Conservation (phyloP, 2,797 vertebrate genomes). For the Eupleurogrammus muticus region DNA sequence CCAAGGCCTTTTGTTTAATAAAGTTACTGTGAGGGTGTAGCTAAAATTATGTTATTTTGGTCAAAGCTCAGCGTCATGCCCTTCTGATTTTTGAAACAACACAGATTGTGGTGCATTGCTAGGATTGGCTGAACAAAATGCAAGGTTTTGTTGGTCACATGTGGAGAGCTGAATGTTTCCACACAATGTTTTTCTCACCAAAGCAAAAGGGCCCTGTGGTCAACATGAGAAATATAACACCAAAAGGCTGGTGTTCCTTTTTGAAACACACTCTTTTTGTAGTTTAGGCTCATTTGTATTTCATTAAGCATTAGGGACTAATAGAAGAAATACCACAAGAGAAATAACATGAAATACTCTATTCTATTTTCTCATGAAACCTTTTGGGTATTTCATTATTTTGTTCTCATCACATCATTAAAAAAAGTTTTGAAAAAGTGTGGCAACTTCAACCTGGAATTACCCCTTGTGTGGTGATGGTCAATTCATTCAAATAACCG, state of each 20-base stretch:
- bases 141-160: background rate
- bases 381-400: too few species aligned
- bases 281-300: background rate
- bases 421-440: too few species aligned
- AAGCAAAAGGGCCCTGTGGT: slow-evolving; percentile 9
- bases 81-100: slow-evolving; percentile 16
- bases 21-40: background rate
- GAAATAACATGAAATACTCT: too few species aligned
- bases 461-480: too few species aligned
- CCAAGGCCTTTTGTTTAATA: slow-evolving; percentile 12
- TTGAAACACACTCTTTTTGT: background rate
- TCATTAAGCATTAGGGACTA: background rate
- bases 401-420: too few species aligned
- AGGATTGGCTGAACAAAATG: slow-evolving; percentile 3
- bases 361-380: too few species aligned
- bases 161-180: background rate
- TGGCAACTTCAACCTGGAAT: too few species aligned
- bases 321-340: too few species aligned
- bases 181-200: background rate
- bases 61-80: background rate
- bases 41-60: slow-evolving; percentile 1
- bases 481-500: too few species aligned
- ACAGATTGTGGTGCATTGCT: background rate
- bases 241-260: slow-evolving; percentile 1
- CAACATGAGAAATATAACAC: slow-evolving; percentile 2